These are phyloP conservation scores for Nemapogon koenigi DNA, from an alignment of 2,888 invertebrate species.

Conservation along the genomic window DNA sequence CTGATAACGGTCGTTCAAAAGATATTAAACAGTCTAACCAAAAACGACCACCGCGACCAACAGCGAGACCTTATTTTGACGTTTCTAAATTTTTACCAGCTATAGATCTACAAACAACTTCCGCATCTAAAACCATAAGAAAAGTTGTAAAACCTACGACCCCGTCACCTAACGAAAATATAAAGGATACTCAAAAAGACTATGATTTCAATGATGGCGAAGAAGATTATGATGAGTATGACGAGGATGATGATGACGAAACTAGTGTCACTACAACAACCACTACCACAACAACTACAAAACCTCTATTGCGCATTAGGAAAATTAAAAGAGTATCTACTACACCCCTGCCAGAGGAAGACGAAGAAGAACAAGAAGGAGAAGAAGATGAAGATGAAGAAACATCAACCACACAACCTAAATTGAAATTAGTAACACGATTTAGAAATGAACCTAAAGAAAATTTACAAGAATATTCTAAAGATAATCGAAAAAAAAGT, in stretches of 20 bases:
- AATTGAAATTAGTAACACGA: conserved; percentile 36
- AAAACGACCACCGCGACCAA: conserved; percentile 12
- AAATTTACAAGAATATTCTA: conserved; percentile 15
- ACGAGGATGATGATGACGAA: conserved; percentile 29
- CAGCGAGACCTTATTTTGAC: conserved; percentile 24
- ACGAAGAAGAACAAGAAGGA: conserved; percentile 9
- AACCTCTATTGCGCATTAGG: not conserved
- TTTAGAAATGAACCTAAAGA: conserved; percentile 29
- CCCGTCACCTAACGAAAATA: not conserved
- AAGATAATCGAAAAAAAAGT: conserved; percentile 9
- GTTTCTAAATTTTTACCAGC: conserved; percentile 26
- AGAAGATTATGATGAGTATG: conserved; percentile 24
- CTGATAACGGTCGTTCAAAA: conserved; percentile 10
- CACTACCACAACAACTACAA: conserved; percentile 17
- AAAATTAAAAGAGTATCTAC: conserved; percentile 12
- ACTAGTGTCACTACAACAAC: conserved; percentile 21
- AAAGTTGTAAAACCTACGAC: conserved; percentile 14
- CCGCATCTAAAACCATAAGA: conserved; percentile 20
- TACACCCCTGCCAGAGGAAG: conserved; percentile 25
- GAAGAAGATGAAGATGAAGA: conserved; percentile 19
- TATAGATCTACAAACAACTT: conserved; percentile 24
- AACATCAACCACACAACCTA: conserved; percentile 21
- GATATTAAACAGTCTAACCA: conserved; percentile 10
- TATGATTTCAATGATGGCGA: too few relatives aligned
- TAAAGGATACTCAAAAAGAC: conserved; percentile 2